A percentile compares a stretch with the other conserved stretches of the same genome.
phyloP scores from a whole-genome alignment of 2,888 invertebrate species.

The Lottia gigantea region DNA sequence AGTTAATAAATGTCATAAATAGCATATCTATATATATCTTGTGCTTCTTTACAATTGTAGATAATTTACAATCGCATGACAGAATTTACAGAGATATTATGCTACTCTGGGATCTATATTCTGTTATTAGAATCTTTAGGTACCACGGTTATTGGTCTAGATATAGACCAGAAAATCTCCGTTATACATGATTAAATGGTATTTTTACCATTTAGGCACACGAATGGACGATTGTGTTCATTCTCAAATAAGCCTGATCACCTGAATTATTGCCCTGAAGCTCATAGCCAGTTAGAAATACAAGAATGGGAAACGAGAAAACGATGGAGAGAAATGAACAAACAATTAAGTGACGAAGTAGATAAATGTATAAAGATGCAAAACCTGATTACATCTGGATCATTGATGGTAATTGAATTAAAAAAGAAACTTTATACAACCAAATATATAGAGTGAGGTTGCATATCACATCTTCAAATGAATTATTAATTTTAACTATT shows the following conservation, averaged over 20 bases:
- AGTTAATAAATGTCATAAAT: no score
- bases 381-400: no score
- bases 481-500: no score
- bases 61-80: no score
- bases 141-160: neutral
- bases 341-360: neutral
- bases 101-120: no score
- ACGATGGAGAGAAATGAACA: constrained; percentile 59
- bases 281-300: constrained; percentile 63
- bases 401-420: neutral
- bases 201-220: neutral
- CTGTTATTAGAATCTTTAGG: neutral
- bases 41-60: no score
- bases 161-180: neutral
- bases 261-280: constrained; percentile 62
- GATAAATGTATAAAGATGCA: no score
- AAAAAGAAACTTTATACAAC: no score
- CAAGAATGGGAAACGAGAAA: constrained; percentile 65
- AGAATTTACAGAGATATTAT: no score
- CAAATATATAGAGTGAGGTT: no score
- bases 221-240: constrained; percentile 38
- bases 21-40: no score
- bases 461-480: no score
- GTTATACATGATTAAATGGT: neutral
- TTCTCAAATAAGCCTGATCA: constrained; percentile 60